These are phyloP conservation scores for Ophion costatus DNA, from an alignment of 2,888 invertebrate genomes.

Conservation along the genomic window DNA sequence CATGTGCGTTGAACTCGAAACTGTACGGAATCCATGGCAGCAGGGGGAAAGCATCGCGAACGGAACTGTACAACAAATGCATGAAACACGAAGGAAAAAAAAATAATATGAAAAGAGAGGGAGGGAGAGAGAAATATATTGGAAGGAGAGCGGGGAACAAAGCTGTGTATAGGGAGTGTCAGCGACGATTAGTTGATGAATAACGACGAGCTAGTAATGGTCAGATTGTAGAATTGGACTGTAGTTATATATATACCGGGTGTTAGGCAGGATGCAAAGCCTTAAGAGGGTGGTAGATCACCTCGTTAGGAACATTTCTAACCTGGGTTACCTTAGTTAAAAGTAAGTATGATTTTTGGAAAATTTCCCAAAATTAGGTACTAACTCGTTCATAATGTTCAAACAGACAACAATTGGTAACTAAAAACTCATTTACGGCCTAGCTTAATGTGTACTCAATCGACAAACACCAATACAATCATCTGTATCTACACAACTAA, in stretches of 20 bases:
- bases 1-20: slow-evolving; percentile 51
- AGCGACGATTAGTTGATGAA: slow-evolving; percentile 79
- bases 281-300: too few species aligned
- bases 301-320: too few species aligned
- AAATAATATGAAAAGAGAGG: neutral
- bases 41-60: slow-evolving; percentile 27
- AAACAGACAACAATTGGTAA: too few species aligned
- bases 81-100: slow-evolving; percentile 40
- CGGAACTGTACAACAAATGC: slow-evolving; percentile 49
- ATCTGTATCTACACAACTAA: too few species aligned
- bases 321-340: too few species aligned
- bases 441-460: too few species aligned
- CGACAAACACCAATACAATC: too few species aligned
- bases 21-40: slow-evolving; percentile 7
- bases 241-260: slow-evolving; percentile 8
- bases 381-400: too few species aligned
- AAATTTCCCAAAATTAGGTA: too few species aligned
- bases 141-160: neutral
- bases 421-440: too few species aligned
- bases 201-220: slow-evolving; percentile 80
- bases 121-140: slow-evolving; percentile 3
- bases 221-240: slow-evolving; percentile 76
- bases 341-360: too few species aligned
- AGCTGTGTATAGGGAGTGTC: slow-evolving; percentile 14
- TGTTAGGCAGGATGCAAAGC: too few species aligned